Conservation (phyloP, 92 coral and sea anemone genomes). For the Palythoa grandiflora region DNA sequence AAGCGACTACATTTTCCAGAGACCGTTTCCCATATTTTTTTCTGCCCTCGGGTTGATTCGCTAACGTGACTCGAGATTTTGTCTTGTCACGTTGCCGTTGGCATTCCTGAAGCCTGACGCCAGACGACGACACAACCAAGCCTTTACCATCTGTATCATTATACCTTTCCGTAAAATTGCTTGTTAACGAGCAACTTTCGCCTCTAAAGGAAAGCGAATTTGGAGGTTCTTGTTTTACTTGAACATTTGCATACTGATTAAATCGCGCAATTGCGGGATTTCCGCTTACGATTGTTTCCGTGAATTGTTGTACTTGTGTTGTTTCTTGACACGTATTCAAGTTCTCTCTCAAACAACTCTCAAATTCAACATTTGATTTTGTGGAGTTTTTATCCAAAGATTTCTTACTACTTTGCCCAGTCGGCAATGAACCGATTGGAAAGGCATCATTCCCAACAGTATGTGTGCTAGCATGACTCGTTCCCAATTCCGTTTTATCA, state of each 20-base stretch:
- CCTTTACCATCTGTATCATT: not conserved
- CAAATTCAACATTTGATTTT: not conserved
- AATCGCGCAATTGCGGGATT: not conserved
- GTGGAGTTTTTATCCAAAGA: not conserved
- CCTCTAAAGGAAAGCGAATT: not conserved
- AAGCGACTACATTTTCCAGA: conserved; percentile 40
- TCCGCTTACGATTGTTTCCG: not conserved
- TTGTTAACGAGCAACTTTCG: too few species aligned
- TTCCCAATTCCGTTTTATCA: not conserved
- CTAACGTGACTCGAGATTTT: not conserved
- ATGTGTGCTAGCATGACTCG: conserved; percentile 11
- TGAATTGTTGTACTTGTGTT: not conserved
- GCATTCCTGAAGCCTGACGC: not conserved
- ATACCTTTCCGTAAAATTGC: not conserved
- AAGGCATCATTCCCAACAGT: not conserved
- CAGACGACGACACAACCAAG: not conserved
- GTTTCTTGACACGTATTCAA: not conserved
- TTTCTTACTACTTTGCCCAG: not conserved
- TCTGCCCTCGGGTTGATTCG: not conserved
- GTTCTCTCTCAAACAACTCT: not conserved
- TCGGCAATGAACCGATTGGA: conserved; percentile 15
- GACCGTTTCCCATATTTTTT: conserved; percentile 19
- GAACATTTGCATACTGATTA: not conserved
- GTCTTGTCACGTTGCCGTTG: not conserved
- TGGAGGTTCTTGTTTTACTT: not conserved